These are phyloP conservation scores for Riptortus pedestris DNA, from an alignment of 1,140 invertebrate genomes.

Conservation along the genomic window DNA sequence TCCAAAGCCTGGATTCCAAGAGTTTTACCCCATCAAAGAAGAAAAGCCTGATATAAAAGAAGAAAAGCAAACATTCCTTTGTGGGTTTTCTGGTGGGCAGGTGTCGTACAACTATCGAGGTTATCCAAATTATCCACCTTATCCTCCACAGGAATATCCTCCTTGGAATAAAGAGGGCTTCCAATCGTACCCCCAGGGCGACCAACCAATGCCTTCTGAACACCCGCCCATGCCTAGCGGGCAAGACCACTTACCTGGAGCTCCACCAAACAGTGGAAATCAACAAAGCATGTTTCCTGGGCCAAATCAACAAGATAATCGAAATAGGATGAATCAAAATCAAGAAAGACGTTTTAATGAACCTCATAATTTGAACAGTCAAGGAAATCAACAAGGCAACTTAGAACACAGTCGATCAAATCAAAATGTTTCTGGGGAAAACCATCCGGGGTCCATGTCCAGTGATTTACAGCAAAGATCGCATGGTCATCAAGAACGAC, in stretches of 20 bases:
- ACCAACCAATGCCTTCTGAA: neutral
- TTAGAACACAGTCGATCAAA: neutral
- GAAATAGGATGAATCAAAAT: neutral
- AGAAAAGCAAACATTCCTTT: constrained; percentile 17
- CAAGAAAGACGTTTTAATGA: neutral
- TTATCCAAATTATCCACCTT: neutral
- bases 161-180: neutral
- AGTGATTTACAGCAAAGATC: neutral
- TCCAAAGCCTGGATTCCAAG: constrained; percentile 4
- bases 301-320: neutral
- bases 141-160: neutral
- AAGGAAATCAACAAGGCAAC: neutral
- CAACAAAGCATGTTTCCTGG: neutral
- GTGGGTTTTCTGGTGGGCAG: constrained; percentile 19
- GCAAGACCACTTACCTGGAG: too few species aligned
- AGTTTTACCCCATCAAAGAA: constrained; percentile 4
- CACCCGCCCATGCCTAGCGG: neutral
- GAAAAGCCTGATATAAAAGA: neutral
- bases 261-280: neutral
- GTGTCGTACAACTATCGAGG: constrained; percentile 16
- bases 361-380: too few species aligned
- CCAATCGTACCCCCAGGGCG: neutral
- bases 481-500: neutral
- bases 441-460: neutral
- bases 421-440: neutral